Percentiles rank a stretch among this genome's conserved stretches.
phyloP scores from a whole-genome alignment of 2,113 vertebrate genomes.

The Boulengeromyrus knoepffleri region DNA sequence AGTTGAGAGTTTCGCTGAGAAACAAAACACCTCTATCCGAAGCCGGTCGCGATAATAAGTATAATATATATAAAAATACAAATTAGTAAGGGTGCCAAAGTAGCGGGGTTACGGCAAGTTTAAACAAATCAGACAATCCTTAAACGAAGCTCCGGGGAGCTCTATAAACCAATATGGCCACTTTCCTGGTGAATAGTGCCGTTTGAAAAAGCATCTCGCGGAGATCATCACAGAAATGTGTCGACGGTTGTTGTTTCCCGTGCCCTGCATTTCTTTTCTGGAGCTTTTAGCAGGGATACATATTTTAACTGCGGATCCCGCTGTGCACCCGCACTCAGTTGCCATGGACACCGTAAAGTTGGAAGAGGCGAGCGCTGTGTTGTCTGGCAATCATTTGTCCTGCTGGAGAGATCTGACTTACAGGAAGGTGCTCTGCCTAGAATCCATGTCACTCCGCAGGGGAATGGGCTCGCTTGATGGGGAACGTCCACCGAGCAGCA shows the following conservation, averaged over 20 bases:
- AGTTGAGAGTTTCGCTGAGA: not conserved
- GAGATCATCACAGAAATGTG: slow-evolving; percentile 35
- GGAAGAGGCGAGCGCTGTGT: slow-evolving; percentile 29
- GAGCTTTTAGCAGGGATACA: slow-evolving; percentile 33
- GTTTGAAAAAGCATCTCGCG: slow-evolving; percentile 33
- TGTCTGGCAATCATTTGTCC: slow-evolving; percentile 42
- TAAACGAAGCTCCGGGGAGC: not conserved
- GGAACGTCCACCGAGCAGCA: slow-evolving; percentile 20
- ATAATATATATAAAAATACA: not conserved
- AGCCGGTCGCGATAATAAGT: not conserved
- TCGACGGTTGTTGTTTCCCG: slow-evolving; percentile 30
- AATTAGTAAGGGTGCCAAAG: not conserved
- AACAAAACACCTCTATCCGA: not conserved
- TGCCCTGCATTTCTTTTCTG: slow-evolving; percentile 34
- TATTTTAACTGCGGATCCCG: slow-evolving; percentile 46
- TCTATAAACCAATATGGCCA: not conserved
- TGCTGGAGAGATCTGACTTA: slow-evolving; percentile 35
- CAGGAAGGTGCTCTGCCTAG: slow-evolving; percentile 2
- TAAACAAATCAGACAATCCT: not conserved
- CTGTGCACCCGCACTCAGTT: slow-evolving; percentile 46
- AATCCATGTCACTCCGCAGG: slow-evolving; percentile 6
- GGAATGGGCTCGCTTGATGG: slow-evolving; percentile 24
- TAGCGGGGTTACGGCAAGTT: not conserved
- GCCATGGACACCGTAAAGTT: slow-evolving; percentile 54
- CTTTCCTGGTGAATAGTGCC: slow-evolving; percentile 7